Evolutionary conservation across 2,113 vertebrate species (phyloP).

Genomic region (Seriola dumerili): DNA sequence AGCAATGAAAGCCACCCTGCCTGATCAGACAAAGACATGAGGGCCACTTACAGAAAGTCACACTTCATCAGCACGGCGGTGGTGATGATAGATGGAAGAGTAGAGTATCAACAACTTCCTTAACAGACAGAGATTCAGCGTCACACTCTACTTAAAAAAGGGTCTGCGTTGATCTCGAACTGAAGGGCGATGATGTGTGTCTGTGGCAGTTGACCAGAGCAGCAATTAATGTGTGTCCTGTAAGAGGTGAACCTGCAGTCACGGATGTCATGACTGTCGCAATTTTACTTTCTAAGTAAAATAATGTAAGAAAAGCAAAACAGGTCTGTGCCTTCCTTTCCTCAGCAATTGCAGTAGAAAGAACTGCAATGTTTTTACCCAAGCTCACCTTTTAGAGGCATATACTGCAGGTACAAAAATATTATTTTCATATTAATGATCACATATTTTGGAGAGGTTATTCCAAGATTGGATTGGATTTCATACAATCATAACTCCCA

Average conservation of each 20-base stretch:
- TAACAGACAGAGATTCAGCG: conserved; percentile 28
- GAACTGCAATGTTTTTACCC: not conserved
- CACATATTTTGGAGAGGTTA: not conserved
- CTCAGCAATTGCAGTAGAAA: not conserved
- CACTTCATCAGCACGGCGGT: not conserved
- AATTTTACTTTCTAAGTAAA: not conserved
- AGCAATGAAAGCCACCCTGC: not conserved
- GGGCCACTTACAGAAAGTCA: not conserved
- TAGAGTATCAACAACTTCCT: conserved; percentile 10
- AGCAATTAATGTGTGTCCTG: not conserved
- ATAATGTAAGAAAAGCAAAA: not conserved
- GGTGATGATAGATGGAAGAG: not conserved
- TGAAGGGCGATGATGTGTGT: conserved; percentile 1
- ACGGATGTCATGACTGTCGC: not conserved
- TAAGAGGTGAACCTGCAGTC: not conserved
- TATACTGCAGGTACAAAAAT: not conserved
- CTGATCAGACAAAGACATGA: not conserved
- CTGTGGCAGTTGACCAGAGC: not conserved
- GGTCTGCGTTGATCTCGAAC: not conserved
- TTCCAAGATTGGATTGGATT: conserved; percentile 2
- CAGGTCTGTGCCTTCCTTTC: not conserved
- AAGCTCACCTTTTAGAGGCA: not conserved
- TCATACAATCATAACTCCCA: not conserved
- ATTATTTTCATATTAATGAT: not conserved
- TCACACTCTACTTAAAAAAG: not conserved